These are phyloP conservation scores for Vulpes ferrilata DNA, from an alignment of 2,113 vertebrate genomes.

Conservation along the genomic window DNA sequence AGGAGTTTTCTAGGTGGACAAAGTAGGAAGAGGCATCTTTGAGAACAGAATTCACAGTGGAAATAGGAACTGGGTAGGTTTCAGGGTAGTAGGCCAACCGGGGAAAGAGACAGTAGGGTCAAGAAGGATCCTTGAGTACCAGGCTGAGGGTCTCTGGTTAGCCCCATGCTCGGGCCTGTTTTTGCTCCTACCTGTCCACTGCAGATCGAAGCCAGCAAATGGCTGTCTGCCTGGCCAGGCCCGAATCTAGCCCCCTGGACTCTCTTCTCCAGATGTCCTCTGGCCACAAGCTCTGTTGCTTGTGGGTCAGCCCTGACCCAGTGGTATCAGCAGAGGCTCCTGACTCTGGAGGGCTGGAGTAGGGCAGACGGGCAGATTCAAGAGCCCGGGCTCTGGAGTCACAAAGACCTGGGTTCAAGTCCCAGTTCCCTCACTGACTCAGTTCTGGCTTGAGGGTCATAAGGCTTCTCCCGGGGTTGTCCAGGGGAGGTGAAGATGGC, in stretches of 20 bases:
- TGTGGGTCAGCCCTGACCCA: background rate
- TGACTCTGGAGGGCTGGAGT: background rate
- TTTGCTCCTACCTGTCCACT: background rate
- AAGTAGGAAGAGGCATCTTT: too few species aligned
- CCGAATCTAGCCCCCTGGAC: background rate
- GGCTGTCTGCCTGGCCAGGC: background rate
- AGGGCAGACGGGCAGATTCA: background rate
- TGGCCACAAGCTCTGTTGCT: background rate
- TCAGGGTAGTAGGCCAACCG: background rate
- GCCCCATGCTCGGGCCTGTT: background rate
- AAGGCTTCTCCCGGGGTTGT: background rate
- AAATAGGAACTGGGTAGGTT: background rate
- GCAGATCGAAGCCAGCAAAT: background rate
- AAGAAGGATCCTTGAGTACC: background rate
- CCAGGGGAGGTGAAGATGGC: background rate
- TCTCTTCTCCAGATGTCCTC: background rate
- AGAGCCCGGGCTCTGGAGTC: background rate
- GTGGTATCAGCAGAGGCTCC: rapidly evolving
- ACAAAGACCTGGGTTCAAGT: background rate
- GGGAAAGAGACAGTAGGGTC: background rate
- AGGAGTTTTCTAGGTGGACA: background rate
- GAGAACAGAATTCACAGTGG: background rate
- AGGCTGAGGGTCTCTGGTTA: background rate
- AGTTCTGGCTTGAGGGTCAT: background rate
- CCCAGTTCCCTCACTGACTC: background rate